A percentile compares a stretch with the other conserved stretches of the same genome.
Evolutionary conservation across 2,797 vertebrate species (phyloP).

Genomic region (Nannoperca obscura): DNA sequence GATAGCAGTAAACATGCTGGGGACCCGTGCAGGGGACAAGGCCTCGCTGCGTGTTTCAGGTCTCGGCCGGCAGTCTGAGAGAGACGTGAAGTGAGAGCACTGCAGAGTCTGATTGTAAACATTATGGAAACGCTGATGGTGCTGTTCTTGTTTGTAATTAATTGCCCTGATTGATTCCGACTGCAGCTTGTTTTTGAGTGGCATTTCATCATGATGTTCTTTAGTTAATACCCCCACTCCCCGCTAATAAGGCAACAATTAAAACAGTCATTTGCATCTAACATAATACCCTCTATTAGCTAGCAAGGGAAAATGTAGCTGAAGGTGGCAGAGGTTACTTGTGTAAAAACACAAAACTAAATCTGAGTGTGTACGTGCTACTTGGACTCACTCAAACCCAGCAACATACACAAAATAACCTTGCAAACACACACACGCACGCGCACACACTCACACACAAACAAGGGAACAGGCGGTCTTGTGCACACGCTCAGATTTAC

Average conservation of each 20-base stretch:
- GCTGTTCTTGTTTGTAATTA: constrained; percentile 73
- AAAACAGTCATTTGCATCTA: constrained; percentile 82
- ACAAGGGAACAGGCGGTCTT: not conserved
- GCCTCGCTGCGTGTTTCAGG: constrained; percentile 12
- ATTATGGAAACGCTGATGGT: constrained; percentile 71
- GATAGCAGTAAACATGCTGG: constrained; percentile 44
- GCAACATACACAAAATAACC: constrained; percentile 21
- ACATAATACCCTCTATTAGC: constrained; percentile 79
- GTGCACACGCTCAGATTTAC: constrained; percentile 17
- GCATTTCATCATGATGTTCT: constrained; percentile 83
- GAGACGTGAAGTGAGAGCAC: constrained; percentile 43
- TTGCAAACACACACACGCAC: constrained; percentile 13
- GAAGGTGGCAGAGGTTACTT: constrained; percentile 51
- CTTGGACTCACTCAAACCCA: not conserved
- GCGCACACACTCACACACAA: constrained; percentile 29
- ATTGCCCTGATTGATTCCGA: constrained; percentile 80
- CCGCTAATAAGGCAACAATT: constrained; percentile 79
- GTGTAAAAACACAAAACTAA: constrained; percentile 26
- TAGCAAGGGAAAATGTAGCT: constrained; percentile 43
- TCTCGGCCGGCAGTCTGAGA: constrained; percentile 31
- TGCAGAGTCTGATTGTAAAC: constrained; percentile 66
- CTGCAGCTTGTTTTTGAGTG: constrained; percentile 75
- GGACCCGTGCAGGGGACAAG: not conserved
- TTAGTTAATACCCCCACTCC: constrained; percentile 78
- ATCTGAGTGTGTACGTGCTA: not conserved